Evolutionary conservation across 2,888 invertebrate genomes (phyloP).

Genomic region (Pseudoips prasinana): DNA sequence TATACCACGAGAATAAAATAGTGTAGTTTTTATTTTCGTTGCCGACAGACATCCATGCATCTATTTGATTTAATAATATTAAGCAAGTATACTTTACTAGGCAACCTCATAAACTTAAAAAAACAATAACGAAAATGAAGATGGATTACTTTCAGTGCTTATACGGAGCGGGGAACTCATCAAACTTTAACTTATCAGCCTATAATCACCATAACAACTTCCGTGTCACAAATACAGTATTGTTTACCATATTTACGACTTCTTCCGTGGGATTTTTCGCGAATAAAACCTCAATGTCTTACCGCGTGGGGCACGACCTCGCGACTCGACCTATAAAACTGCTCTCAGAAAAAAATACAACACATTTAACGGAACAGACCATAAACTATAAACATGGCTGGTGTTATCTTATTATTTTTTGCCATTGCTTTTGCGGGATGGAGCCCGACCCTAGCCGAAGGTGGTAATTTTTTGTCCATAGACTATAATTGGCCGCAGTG

Average conservation of each 20-base stretch:
- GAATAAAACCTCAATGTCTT: conserved; percentile 43
- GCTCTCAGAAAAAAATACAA: conserved; percentile 50
- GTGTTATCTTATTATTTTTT: conserved; percentile 41
- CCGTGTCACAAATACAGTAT: conserved; percentile 30
- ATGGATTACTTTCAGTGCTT: too few species aligned
- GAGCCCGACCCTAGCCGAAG: conserved; percentile 50
- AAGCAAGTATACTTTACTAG: too few species aligned
- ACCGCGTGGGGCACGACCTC: conserved; percentile 69
- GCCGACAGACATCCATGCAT: too few species aligned
- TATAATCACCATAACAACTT: conserved; percentile 11
- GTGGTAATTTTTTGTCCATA: conserved; percentile 51
- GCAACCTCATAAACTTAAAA: too few species aligned
- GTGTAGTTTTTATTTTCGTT: too few species aligned
- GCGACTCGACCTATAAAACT: conserved; percentile 65
- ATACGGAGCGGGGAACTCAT: too few species aligned
- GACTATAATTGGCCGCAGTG: conserved; percentile 41
- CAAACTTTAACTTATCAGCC: too few species aligned
- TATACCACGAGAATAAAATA: too few species aligned
- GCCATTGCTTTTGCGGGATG: conserved; percentile 39
- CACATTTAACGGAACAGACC: conserved; percentile 45
- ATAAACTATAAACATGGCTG: conserved; percentile 48
- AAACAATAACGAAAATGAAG: too few species aligned
- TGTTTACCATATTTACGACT: conserved; percentile 26
- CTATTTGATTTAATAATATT: too few species aligned
- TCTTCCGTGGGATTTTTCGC: conserved; percentile 62